Base-by-base conservation (phyloP, 1,140 invertebrate species). In the Thalassaphorura encarpata region DNA sequence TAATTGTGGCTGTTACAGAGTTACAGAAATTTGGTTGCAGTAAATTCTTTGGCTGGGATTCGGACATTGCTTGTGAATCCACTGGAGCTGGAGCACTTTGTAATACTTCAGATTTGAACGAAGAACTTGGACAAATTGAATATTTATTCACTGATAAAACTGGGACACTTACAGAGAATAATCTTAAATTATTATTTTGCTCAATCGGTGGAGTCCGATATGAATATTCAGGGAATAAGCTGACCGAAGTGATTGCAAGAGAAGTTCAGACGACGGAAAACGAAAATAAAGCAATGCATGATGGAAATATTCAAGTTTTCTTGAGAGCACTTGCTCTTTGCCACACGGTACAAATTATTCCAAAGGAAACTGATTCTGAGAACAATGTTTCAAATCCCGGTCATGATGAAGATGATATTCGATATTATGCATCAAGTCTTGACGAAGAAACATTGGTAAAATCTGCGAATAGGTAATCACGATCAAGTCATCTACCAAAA, bases 381-480 rank as follows among this genome's bases (percentile, higher is more conserved):
- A 24, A 31, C 45, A 52, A 59, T 52, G 46, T 11, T 8, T 45
- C 28, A 13, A 48, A 48, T 13, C 15, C 24, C 16, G 47, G 15
- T n/a, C 33, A 16, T 15, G 21, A 40, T 40, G 19, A 24, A 2
- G 23, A 49, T 13, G 54, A 49, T 5, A 19, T 52, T 40, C 70
- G 74, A 29, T 72, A 76, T 62, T 76, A 85, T 71, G 85, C 85
- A 1, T 82, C 83, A 19, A 89, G 74, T 77, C 85, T 87, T 0
- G 88, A 90, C 69, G 88, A 92, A 68, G 89, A 89, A 64, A 85
- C 88, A 1, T 71, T 92, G 18, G 81, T 90, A 0, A 85, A 89
- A 70, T 83, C 83, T 31, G 74, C 79, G 21, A 73, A 78, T 23
- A 66, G 73, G 0, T 29, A 71, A 58, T 52, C 72, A 60, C 69